A percentile compares a stretch with the other conserved stretches of the same genome.
Evolutionary conservation across 1,140 invertebrate species (phyloP).

Genomic region (Cherax quadricarinatus): DNA sequence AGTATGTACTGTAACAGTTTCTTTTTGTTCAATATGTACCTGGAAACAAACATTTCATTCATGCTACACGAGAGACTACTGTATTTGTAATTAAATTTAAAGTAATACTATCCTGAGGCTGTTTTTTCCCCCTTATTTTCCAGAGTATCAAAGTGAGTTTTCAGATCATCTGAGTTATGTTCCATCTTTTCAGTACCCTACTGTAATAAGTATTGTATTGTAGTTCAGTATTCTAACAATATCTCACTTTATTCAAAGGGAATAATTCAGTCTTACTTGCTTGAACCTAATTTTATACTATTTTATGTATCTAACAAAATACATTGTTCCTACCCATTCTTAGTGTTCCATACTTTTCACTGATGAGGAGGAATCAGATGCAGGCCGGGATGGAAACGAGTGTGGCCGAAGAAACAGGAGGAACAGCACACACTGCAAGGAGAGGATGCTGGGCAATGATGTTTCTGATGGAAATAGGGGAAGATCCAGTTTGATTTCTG

Average conservation of each 20-base stretch:
- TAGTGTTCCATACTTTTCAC: slow-evolving; percentile 69
- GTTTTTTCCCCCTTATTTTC: no score
- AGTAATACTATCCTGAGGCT: no score
- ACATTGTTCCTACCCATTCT: slow-evolving; percentile 20
- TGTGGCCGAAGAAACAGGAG: not conserved
- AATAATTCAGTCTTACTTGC: not conserved
- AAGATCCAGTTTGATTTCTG: slow-evolving; percentile 49
- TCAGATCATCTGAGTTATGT: no score
- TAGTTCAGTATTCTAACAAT: not conserved
- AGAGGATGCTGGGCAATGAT: slow-evolving; percentile 29
- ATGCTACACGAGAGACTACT: no score
- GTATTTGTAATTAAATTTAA: no score
- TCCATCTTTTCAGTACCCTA: no score
- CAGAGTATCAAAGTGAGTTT: no score
- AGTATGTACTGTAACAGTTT: no score
- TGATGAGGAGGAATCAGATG: slow-evolving; percentile 49
- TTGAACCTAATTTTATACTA: not conserved
- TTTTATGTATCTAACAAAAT: slow-evolving; percentile 28
- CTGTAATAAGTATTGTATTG: no score
- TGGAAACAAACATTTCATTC: no score
- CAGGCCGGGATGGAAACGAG: slow-evolving; percentile 20
- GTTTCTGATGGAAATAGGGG: slow-evolving; percentile 37
- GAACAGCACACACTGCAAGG: slow-evolving; percentile 24
- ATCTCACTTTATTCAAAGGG: slow-evolving; percentile 3
- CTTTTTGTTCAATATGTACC: no score